phyloP scores from a whole-genome alignment of 1,140 invertebrate species.

The Platyura marginata region DNA sequence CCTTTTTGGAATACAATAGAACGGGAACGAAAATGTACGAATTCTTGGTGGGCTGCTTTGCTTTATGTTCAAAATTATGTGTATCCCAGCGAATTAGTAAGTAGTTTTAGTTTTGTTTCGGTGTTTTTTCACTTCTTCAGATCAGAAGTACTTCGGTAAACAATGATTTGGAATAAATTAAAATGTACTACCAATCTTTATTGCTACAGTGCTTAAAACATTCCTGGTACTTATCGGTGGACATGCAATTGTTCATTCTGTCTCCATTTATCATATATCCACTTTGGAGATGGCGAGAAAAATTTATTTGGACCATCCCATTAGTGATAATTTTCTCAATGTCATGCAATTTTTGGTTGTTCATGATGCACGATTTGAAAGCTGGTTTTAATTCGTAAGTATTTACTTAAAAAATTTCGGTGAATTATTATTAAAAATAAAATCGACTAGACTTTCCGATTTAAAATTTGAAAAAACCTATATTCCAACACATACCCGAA shows the following conservation, averaged over 20 bases:
- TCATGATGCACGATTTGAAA: background rate
- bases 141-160: too few relatives aligned
- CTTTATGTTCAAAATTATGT: conserved; percentile 20
- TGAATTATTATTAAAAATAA: background rate
- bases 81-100: conserved; percentile 14
- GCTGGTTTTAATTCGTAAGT: background rate
- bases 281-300: conserved; percentile 38
- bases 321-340: conserved; percentile 8
- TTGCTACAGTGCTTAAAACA: conserved; percentile 63
- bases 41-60: conserved; percentile 18
- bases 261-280: too few relatives aligned
- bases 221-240: too few relatives aligned
- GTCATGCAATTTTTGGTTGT: conserved; percentile 6
- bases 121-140: background rate
- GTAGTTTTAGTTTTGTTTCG: background rate
- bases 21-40: conserved; percentile 10
- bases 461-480: background rate
- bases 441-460: too few relatives aligned
- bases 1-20: conserved; percentile 15
- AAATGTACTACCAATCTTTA: conserved; percentile 2
- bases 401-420: background rate
- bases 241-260: too few relatives aligned
- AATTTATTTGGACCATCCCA: too few relatives aligned
- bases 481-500: background rate
- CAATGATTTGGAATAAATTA: too few relatives aligned